phyloP scores from a whole-genome alignment of 2,888 invertebrate genomes.

The Dicranocentrus wangi region DNA sequence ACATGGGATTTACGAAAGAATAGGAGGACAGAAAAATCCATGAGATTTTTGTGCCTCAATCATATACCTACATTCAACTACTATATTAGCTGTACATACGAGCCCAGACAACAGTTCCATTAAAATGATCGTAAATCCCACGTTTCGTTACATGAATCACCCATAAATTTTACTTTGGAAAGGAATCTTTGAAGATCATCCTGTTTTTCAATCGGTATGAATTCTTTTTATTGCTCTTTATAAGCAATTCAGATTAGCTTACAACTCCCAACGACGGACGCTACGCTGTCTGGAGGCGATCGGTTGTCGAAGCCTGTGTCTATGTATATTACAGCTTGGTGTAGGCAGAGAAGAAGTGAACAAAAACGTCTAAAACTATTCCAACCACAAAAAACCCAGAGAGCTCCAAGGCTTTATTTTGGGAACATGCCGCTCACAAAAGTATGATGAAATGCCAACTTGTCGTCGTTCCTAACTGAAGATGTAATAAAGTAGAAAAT shows the following conservation, averaged over 20 bases:
- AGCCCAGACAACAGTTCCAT: constrained; percentile 11
- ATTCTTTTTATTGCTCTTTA: constrained; percentile 22
- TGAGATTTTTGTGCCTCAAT: too few relatives aligned
- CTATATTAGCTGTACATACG: too few relatives aligned
- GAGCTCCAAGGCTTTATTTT: too few relatives aligned
- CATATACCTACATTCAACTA: too few relatives aligned
- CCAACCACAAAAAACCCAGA: too few relatives aligned
- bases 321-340: too few relatives aligned
- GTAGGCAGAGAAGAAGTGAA: too few relatives aligned
- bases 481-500: too few relatives aligned
- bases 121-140: constrained; percentile 37
- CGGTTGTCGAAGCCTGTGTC: too few relatives aligned
- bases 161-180: constrained; percentile 27
- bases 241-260: constrained; percentile 21
- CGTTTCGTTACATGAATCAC: constrained; percentile 46
- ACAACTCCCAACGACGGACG: neutral
- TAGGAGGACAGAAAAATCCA: too few relatives aligned
- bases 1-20: too few relatives aligned
- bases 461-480: neutral
- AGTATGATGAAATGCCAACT: neutral
- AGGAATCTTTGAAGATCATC: constrained; percentile 5
- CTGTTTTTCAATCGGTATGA: constrained; percentile 16
- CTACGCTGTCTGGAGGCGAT: neutral
- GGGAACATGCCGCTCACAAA: neutral
- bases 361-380: too few relatives aligned